Percentiles rank a stretch among this genome's conserved stretches.
phyloP scores from a whole-genome alignment of 2,888 invertebrate species.

The Cordylochernes scorpioides region DNA sequence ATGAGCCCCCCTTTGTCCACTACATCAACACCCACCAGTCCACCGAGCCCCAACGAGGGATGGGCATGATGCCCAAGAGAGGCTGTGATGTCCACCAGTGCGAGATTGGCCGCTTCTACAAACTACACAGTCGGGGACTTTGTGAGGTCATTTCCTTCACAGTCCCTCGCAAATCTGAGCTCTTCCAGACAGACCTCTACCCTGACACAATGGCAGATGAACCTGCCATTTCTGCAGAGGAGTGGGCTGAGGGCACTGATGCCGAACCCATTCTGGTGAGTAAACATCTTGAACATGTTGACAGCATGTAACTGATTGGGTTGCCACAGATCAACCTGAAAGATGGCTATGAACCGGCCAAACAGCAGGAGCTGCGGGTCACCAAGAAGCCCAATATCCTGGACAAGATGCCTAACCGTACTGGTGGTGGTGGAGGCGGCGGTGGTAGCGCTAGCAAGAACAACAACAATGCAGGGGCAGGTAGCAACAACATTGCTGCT shows the following conservation, averaged over 20 bases:
- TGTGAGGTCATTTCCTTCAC: conserved; percentile 87
- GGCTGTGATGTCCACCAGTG: conserved; percentile 52
- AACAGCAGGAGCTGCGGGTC: conserved; percentile 37
- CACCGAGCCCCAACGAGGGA: conserved; percentile 63
- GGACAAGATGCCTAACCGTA: conserved; percentile 36
- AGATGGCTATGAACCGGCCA: conserved; percentile 25
- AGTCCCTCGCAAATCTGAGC: conserved; percentile 66
- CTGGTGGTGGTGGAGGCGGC: no score
- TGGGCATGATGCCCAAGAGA: conserved; percentile 74
- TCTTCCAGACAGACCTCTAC: conserved; percentile 66
- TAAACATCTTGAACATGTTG: not conserved
- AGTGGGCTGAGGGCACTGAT: conserved; percentile 65
- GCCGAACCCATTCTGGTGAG: conserved; percentile 38
- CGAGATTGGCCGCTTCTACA: conserved; percentile 64
- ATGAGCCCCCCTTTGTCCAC: conserved; percentile 66
- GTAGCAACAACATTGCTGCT: no score
- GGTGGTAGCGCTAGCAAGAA: no score
- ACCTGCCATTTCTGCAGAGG: conserved; percentile 54
- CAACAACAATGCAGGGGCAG: no score
- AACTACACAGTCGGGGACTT: conserved; percentile 60
- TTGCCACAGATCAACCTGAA: conserved; percentile 36
- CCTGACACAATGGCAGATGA: conserved; percentile 68
- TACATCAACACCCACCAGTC: conserved; percentile 70
- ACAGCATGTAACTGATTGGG: not conserved
- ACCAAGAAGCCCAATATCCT: conserved; percentile 53